Evolutionary conservation across 2,113 vertebrate species (phyloP), one percentile per base, ranked within the genome.

Genomic region (Nothobranchius kuhntae): DNA sequence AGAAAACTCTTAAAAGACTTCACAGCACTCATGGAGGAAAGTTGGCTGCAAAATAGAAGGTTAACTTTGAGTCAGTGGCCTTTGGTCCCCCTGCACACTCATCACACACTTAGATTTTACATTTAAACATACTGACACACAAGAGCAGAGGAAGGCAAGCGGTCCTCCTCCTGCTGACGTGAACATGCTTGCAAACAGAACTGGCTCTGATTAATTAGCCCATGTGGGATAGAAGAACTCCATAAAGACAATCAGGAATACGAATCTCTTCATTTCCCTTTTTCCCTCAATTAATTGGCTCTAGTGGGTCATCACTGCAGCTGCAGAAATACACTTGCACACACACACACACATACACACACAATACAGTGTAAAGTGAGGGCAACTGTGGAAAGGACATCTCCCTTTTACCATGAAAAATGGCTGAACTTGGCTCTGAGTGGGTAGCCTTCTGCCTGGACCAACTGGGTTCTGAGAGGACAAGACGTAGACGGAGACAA

Each of bases 201-300:
- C 76, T 85, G 86, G 60, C 81, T 75, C 68, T 78, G 83, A 91
- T 90, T 92, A 92, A 91, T 92, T 92, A 91, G 87, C 78, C 89
- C 78, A 61, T 83, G 78, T 82, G 85, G 83, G 83, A 86, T 89
- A 90, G 81, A 59, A 80, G 62, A 83, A 73, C 65, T 84, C 63
- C 53, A 82, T 85, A 84, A 88, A 84, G 75, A 87, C 82, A 70
- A 60, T 87, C 78, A 72, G 83, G 65, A 88, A 87, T 85, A 80
- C 78, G 82, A 84, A 89, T 90, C 87, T 68, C 77, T 90, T 89
- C 81, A 15, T 65, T 71, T 70, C 68, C 73, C 61, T 74, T 80
- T 63, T 72, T 74, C 68, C 21, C 61, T 55, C 53, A 54, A 84
- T 87, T 92, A 91, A 92, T 91, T 92, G 89, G 89, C 67, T 77